Conservation (phyloP, 2,113 vertebrate genomes). For the Dicentrarchus labrax region DNA sequence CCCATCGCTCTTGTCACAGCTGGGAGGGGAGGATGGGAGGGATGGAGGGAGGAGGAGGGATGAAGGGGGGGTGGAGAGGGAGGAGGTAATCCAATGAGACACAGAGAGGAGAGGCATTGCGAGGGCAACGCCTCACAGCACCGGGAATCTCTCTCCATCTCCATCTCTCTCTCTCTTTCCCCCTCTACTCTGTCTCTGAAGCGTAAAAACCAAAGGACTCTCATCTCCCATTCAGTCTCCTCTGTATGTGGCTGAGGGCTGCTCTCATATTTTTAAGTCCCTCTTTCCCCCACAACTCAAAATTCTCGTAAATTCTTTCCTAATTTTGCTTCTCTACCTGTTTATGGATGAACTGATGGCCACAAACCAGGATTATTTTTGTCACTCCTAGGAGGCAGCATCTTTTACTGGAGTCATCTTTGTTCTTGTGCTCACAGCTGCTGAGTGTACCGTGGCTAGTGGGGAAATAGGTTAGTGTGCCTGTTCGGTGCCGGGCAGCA, state of each 20-base stretch:
- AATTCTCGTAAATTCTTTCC: background rate
- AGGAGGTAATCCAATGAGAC: constrained; percentile 83
- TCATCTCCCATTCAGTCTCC: constrained; percentile 64
- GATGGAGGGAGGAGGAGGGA: constrained; percentile 36
- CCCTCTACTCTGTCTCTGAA: constrained; percentile 61
- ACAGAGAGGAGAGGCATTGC: constrained; percentile 74
- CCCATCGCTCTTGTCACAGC: constrained; percentile 80
- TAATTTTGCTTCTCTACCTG: background rate
- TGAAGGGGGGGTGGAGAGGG: constrained; percentile 46
- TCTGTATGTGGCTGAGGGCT: constrained; percentile 43
- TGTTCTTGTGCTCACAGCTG: constrained; percentile 68
- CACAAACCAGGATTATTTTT: constrained; percentile 37
- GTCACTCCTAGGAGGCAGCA: constrained; percentile 8
- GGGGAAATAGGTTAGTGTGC: constrained; percentile 82
- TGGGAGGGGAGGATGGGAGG: constrained; percentile 74
- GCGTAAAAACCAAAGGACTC: constrained; percentile 71
- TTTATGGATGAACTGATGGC: constrained; percentile 47
- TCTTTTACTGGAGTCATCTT: constrained; percentile 70
- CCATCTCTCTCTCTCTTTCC: constrained; percentile 55
- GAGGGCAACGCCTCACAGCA: constrained; percentile 82
- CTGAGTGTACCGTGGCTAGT: constrained; percentile 62
- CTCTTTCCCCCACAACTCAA: background rate
- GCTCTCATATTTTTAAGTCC: constrained; percentile 18
- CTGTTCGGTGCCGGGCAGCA: constrained; percentile 61
- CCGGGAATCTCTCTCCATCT: constrained; percentile 71